Evolutionary conservation across 2,888 invertebrate genomes (phyloP), one percentile per base, ranked within the genome.

Genomic region (Nomada lathburiana): DNA sequence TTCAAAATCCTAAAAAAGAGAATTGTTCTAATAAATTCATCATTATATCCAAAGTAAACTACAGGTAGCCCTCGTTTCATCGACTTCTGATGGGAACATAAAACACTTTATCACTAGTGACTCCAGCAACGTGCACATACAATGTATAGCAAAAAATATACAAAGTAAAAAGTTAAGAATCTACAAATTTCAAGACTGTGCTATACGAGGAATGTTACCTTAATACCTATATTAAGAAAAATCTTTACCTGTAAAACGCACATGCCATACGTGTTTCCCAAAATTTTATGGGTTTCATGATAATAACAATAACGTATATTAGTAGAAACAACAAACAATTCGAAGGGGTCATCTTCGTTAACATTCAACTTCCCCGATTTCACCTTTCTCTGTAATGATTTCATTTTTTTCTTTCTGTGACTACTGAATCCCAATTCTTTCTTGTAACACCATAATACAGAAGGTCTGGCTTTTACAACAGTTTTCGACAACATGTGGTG

Each of bases 401-500:
- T 98, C 95, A 98, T 98, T 85, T 98, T 95, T 94, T 99, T 99
- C 91, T 98, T 98, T 10, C 98, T 96, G 93, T 99, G 98, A 92
- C 98, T 95, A 80, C 94, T 95, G 85, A 95, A 95, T 0, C 95
- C 95, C 57, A 95, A 90, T 84, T 95, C 95, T 84, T 96, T 99
- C 95, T 99, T 99, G 94, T 99, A 99, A 93, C 99, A 99, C 99
- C 99, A 99, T 13, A 99, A 94, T 0, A 99, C 98, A 60, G 97
- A 97, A 0, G 99, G 99, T 57, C 99, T 95, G 0, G 98, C 96
- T 94, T 98, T 98, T 0, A 99, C 97, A 68, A 97, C 96, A 0
- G 99, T 97, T 94, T 99, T 99, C 0, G 98, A 97, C 62, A 99
- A 94, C 96, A 99, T 99, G 92, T 99, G 99, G 95, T 99, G 99